Evolutionary conservation across 2,797 vertebrate genomes (phyloP), one percentile per base, ranked within the genome.

Genomic region (Lithobates pipiens): DNA sequence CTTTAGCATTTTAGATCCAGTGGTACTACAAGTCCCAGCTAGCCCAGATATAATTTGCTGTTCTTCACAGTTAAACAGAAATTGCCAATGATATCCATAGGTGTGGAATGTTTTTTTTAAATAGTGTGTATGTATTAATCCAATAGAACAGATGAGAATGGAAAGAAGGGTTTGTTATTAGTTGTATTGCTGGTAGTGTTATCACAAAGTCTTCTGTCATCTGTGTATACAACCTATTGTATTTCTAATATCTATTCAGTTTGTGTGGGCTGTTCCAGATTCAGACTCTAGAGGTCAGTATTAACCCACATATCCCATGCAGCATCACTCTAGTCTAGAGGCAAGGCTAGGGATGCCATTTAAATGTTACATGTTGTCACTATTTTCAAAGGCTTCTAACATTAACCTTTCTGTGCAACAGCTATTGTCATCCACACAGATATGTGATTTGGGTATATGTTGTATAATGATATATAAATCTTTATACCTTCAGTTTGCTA

Each of bases 361-460:
- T 75, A 29, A 29, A 25, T 39, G 42, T 79, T 54, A 27, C 3
- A 54, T 83, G 42, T 78, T 42, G 18, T 34, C n/a, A 32, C 25
- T 29, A 74, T 83, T 68, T 29, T 69, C 85, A 82, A 21, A 18
- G 76, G 44, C 67, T 72, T 82, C 16, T 73, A 81, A 71, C 72
- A 69, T 81, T 80, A 86, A 86, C 77, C 79, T 71, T 86, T 77
- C 25, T 23, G 39, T 39, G 79, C 23, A 67, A 80, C 39, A 85
- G 78, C 39, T 68, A 68, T 16, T 80, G 77, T 76, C 42, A 80
- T 23, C 34, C 50, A 39, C 50, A 79, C 11, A 65, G 21, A 16
- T 67, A 18, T 65, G 54, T 21, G 29, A 54, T 27, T 34, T 63
- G n/a, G 67, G 39, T 69, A 50, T 57, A 61, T 29, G 42, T 13